Conservation (phyloP, 2,888 invertebrate species). For the Chymomyza procnemis region DNA sequence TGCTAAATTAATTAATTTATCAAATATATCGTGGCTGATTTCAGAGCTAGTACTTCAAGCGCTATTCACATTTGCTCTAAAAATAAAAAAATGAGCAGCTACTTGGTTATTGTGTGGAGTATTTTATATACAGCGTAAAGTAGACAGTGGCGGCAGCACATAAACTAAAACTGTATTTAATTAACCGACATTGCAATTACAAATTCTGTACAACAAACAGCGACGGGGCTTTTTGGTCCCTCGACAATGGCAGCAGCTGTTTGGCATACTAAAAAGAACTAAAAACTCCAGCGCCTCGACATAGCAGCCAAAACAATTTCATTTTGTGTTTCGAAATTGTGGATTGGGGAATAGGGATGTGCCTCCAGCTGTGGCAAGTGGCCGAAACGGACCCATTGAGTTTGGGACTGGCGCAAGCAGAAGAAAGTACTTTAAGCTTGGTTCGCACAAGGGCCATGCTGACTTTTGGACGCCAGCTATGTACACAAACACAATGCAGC, state of each 20-base stretch:
- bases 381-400: not conserved
- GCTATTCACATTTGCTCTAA: too few species aligned
- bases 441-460: not conserved
- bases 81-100: conserved; percentile 51
- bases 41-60: too few species aligned
- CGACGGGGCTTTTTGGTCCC: conserved; percentile 29
- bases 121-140: not conserved
- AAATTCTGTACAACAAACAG: conserved; percentile 72
- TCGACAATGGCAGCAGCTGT: conserved; percentile 42
- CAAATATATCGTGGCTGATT: too few species aligned
- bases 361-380: conserved; percentile 33
- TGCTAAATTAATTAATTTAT: too few species aligned
- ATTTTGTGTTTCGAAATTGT: conserved; percentile 44
- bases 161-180: conserved; percentile 75
- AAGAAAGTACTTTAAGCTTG: not conserved
- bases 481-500: conserved; percentile 58
- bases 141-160: conserved; percentile 29
- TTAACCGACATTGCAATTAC: conserved; percentile 76
- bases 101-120: not conserved
- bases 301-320: conserved; percentile 62
- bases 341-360: conserved; percentile 31
- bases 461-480: conserved; percentile 20
- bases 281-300: conserved; percentile 44
- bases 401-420: not conserved
- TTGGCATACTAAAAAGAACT: conserved; percentile 65